Percentiles rank a stretch among this genome's conserved stretches.
Conservation (phyloP, 2,797 vertebrate genomes). For the Enteromius afrohamiltoni region DNA sequence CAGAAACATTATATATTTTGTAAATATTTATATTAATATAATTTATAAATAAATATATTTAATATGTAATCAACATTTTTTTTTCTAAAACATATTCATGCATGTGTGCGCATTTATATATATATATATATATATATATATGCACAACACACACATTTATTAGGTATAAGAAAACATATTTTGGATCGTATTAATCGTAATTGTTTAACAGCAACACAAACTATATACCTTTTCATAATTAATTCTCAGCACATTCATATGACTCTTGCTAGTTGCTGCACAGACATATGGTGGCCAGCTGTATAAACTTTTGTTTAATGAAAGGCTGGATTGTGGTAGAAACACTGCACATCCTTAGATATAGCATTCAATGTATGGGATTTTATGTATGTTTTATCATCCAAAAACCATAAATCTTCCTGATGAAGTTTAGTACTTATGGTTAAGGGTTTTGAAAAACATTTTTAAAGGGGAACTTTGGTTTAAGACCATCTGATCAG, state of each 20-base stretch:
- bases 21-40: too few relatives aligned
- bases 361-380: neutral
- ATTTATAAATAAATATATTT: too few relatives aligned
- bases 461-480: neutral
- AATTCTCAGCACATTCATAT: constrained; percentile 36
- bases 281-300: constrained; percentile 56
- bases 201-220: neutral
- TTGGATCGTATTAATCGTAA: too few relatives aligned
- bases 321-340: neutral
- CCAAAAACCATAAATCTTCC: neutral
- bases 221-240: constrained; percentile 41
- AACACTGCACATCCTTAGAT: constrained; percentile 17
- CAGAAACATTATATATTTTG: too few relatives aligned
- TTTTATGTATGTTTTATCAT: constrained; percentile 22
- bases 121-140: too few relatives aligned
- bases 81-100: too few relatives aligned
- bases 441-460: neutral
- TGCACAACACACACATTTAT: too few relatives aligned
- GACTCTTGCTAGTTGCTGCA: neutral
- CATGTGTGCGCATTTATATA: too few relatives aligned
- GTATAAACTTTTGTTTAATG: constrained; percentile 32
- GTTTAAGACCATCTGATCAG: neutral
- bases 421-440: neutral
- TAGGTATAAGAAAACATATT: too few relatives aligned
- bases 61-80: too few relatives aligned